A percentile compares a stretch with the other conserved stretches of the same genome.
These are phyloP conservation scores for Ispidina lecontei DNA, from an alignment of 2,797 vertebrate species.

Conservation along the genomic window DNA sequence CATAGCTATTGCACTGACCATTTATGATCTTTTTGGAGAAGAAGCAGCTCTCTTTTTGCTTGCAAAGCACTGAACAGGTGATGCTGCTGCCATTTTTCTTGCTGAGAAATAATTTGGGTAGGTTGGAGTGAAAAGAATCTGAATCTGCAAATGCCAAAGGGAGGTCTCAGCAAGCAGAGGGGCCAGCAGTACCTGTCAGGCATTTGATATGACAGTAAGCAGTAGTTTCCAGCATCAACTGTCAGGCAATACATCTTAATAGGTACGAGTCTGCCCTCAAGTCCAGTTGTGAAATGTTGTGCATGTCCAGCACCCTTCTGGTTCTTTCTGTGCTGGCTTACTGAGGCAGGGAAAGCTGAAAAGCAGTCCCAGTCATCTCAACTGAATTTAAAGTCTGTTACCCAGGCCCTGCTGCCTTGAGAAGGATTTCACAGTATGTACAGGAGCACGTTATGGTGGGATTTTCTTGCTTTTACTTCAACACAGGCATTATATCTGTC, in stretches of 20 bases:
- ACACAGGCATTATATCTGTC: not conserved
- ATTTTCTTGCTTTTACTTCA: constrained; percentile 48
- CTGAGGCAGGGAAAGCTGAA: not conserved
- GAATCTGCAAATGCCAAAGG: not conserved
- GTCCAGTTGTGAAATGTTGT: not conserved
- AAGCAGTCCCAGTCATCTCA: not conserved
- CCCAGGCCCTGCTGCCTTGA: not conserved
- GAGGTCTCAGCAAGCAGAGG: not conserved
- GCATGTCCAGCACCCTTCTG: not conserved
- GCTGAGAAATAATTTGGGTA: not conserved
- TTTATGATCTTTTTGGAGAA: not conserved
- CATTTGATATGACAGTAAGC: not conserved
- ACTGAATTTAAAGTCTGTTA: constrained; percentile 26
- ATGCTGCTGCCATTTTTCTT: not conserved
- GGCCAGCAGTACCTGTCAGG: not conserved
- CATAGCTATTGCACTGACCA: not conserved
- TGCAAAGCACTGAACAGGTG: not conserved
- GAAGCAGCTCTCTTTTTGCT: not conserved
- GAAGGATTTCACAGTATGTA: constrained; percentile 16
- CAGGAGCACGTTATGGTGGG: constrained; percentile 2
- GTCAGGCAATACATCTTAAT: not conserved
- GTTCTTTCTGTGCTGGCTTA: not conserved
- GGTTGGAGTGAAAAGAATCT: not conserved
- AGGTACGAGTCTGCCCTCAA: not conserved
- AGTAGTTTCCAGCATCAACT: not conserved